phyloP scores from a whole-genome alignment of 2,797 vertebrate species.

The Anomalospiza imberbis region DNA sequence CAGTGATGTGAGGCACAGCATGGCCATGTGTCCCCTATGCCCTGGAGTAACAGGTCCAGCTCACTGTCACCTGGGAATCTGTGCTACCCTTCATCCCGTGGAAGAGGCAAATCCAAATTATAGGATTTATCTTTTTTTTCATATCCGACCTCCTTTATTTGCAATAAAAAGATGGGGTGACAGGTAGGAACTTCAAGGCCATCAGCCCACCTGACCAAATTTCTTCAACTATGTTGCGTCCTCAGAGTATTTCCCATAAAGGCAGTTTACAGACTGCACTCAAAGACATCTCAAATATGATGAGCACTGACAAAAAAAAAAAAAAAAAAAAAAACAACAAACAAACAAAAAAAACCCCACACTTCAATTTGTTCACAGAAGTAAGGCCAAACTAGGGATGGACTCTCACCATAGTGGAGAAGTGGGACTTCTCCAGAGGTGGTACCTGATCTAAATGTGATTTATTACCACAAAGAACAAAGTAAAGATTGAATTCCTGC shows the following conservation, averaged over 20 bases:
- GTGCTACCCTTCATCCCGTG: background rate
- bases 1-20: fast-evolving
- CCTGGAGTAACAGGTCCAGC: background rate
- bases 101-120: background rate
- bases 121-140: background rate
- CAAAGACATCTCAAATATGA: background rate
- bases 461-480: background rate
- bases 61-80: background rate
- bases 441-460: fast-evolving
- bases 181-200: background rate
- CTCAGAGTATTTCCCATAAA: background rate
- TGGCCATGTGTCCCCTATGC: fast-evolving
- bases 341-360: background rate
- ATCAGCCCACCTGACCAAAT: background rate
- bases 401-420: background rate
- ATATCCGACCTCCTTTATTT: background rate
- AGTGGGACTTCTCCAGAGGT: background rate
- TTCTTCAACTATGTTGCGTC: background rate
- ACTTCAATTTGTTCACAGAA: background rate
- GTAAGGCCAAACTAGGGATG: background rate
- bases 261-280: background rate
- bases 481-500: background rate
- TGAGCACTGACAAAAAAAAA: background rate
- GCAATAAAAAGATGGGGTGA: background rate
- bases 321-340: background rate